phyloP scores from a whole-genome alignment of 2,113 vertebrate genomes.

The Rhynchomys soricoides region DNA sequence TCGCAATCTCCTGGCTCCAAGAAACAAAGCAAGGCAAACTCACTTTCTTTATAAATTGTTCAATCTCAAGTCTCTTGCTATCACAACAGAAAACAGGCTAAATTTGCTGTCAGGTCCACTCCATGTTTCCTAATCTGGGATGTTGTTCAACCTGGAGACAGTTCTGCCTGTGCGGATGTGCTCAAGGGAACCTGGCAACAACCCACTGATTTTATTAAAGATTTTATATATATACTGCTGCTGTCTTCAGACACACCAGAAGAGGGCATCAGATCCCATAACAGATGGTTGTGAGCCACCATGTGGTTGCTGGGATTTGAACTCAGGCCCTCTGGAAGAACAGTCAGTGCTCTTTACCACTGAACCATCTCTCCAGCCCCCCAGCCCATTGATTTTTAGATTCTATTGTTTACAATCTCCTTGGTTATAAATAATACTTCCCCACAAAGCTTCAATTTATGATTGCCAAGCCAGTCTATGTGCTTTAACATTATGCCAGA shows the following conservation, averaged over 20 bases:
- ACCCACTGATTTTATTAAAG: not conserved
- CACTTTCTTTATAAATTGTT: not conserved
- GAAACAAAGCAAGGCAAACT: not conserved
- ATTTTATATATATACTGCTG: too few species aligned
- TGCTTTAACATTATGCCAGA: slow-evolving; percentile 7
- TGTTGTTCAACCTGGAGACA: not conserved
- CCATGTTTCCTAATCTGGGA: not conserved
- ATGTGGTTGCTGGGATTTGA: too few species aligned
- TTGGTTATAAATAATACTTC: not conserved
- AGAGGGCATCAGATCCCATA: too few species aligned
- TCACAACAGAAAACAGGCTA: not conserved
- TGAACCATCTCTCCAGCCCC: too few species aligned
- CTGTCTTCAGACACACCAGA: too few species aligned
- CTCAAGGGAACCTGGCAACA: not conserved
- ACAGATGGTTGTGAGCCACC: too few species aligned
- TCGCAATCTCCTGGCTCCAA: not conserved
- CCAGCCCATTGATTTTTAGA: too few species aligned
- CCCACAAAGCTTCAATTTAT: not conserved
- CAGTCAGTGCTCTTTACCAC: too few species aligned
- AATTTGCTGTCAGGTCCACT: not conserved
- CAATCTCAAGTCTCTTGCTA: not conserved
- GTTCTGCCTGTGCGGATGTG: not conserved
- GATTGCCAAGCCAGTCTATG: not conserved
- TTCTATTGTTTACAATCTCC: not conserved
- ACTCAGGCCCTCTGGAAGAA: too few species aligned